Evolutionary conservation across 2,113 vertebrate species (phyloP).

Genomic region (Daubentonia madagascariensis): DNA sequence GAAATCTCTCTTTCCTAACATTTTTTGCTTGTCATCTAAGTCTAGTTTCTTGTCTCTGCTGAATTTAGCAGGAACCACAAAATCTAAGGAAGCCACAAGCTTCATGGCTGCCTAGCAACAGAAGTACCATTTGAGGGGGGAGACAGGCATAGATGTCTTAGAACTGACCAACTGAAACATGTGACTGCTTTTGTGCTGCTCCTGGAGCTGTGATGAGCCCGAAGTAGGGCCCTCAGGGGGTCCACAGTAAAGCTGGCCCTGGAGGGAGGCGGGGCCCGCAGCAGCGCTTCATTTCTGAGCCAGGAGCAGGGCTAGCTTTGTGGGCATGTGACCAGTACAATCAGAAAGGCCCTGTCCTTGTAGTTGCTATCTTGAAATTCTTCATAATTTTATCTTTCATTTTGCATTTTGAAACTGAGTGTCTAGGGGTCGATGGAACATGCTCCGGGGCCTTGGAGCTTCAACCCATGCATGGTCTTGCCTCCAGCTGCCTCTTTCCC

Average conservation of each 20-base stretch:
- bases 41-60: not conserved
- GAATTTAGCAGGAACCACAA: slow-evolving; percentile 66
- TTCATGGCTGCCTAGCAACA: slow-evolving; percentile 2
- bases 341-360: not conserved
- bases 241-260: not conserved
- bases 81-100: not conserved
- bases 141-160: not conserved
- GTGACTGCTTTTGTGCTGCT: not conserved
- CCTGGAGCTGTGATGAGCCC: not conserved
- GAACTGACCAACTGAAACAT: not conserved
- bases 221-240: not conserved
- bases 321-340: not conserved
- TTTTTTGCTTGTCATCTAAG: not conserved
- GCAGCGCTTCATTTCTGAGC: not conserved
- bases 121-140: not conserved
- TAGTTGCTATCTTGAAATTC: not conserved
- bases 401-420: not conserved
- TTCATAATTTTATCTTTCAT: not conserved
- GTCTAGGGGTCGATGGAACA: accelerated
- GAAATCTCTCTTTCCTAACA: slow-evolving; percentile 6
- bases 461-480: not conserved
- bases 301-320: accelerated
- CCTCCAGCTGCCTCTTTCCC: not conserved
- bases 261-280: accelerated
- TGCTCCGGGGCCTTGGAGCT: not conserved